Evolutionary conservation across 2,113 vertebrate genomes (phyloP), one percentile per base, ranked within the genome.

Genomic region (Semnopithecus entellus): DNA sequence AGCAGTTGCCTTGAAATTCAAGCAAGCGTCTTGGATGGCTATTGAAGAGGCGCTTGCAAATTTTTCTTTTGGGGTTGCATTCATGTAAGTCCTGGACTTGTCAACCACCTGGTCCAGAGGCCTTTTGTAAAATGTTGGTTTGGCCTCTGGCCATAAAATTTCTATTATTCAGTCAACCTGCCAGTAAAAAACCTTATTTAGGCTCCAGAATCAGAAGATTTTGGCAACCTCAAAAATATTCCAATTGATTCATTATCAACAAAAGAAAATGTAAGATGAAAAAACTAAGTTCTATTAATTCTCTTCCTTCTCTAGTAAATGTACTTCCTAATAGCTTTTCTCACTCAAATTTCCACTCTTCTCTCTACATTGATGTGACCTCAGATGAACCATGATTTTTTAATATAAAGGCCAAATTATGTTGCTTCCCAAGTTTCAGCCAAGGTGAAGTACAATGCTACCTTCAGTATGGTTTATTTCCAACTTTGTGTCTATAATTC

Each of bases 141-240:
- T 96, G 61, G 8, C 64, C 64, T n/a, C 55, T 30, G 6, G 25
- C 25, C 43, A 83, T 88, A 18, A 20, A 27, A 5, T 91, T 76
- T 88, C 57, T 93, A 18, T 75, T 80, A 45, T 45, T 83, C 40
- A 55, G 55, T 93, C 59, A 73, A 52, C 38, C 61, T 88, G 40
- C 43, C 64, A 96, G 45, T 16, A 84, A 83, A 84, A 23, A 81
- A 61, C 8, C 52, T 90, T 70, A n/a, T 43, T 84, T 93, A 84
- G 50, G 9, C 10, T 64, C 6, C 23, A 40, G 35, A 43, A 48
- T 88, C 61, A 66, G 30, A 94, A 68, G 75, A 83, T 25, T 61
- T 48, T 92, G 55, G 50, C 59, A 94, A 80, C 50, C 50, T 73
- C 93, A 86, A 85, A 97, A 25, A 66, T 95, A 11, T 80, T 88